Conservation (phyloP, 2,888 invertebrate genomes). For the Hoplodrina blanda region DNA sequence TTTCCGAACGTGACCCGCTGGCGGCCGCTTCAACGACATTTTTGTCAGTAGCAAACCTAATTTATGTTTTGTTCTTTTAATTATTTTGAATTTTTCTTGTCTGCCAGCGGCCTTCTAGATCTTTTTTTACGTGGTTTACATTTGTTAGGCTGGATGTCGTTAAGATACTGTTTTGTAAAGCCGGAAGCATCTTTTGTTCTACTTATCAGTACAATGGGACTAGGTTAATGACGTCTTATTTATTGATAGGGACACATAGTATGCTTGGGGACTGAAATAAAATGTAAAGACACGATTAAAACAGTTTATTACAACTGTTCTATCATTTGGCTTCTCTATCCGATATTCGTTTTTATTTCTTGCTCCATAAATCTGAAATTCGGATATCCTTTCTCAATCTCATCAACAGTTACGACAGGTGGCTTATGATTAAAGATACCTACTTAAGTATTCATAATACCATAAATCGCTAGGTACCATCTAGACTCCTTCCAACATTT, state of each 20-base stretch:
- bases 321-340: too few species aligned
- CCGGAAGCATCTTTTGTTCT: slow-evolving; percentile 31
- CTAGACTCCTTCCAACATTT: slow-evolving; percentile 6
- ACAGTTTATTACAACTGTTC: neutral
- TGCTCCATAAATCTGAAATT: neutral
- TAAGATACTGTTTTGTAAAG: slow-evolving; percentile 41
- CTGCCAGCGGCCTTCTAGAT: slow-evolving; percentile 54
- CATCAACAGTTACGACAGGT: neutral
- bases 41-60: slow-evolving; percentile 76
- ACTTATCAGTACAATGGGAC: slow-evolving; percentile 35
- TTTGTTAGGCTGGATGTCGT: slow-evolving; percentile 40
- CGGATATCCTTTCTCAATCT: neutral
- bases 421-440: slow-evolving; percentile 2
- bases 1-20: slow-evolving; percentile 74
- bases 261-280: slow-evolving; percentile 9
- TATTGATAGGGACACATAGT: slow-evolving; percentile 39
- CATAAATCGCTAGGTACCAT: neutral
- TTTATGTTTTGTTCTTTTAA: slow-evolving; percentile 76
- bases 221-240: slow-evolving; percentile 51
- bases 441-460: slow-evolving; percentile 20
- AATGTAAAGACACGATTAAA: slow-evolving; percentile 6
- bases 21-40: slow-evolving; percentile 65
- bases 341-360: neutral
- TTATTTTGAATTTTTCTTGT: slow-evolving; percentile 74
- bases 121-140: slow-evolving; percentile 34